Evolutionary conservation across 1,140 invertebrate genomes (phyloP).

Genomic region (Drosophila aff.): DNA sequence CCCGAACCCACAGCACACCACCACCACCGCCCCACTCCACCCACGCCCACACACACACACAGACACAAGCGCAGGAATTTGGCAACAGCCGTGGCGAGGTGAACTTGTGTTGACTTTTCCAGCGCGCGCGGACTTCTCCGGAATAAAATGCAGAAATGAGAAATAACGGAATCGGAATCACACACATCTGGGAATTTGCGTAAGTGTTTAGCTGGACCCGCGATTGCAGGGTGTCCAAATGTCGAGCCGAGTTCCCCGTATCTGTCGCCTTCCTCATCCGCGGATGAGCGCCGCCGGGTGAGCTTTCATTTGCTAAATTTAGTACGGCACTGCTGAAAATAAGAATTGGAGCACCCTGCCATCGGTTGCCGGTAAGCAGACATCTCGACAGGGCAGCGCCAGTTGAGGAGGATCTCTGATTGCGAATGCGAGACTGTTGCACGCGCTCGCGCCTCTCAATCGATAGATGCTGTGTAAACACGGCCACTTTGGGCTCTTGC

Average conservation of each 20-base stretch:
- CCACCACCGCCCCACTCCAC: slow-evolving; percentile 13
- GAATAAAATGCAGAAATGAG: slow-evolving; percentile 47
- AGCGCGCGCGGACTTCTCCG: slow-evolving; percentile 37
- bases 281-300: slow-evolving; percentile 38
- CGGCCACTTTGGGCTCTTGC: slow-evolving; percentile 25
- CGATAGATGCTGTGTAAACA: slow-evolving; percentile 27
- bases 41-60: slow-evolving; percentile 12
- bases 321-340: slow-evolving; percentile 74
- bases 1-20: not conserved
- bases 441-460: slow-evolving; percentile 23
- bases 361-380: slow-evolving; percentile 46
- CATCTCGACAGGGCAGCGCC: slow-evolving; percentile 49
- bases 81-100: slow-evolving; percentile 34
- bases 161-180: slow-evolving; percentile 14
- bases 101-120: slow-evolving; percentile 55
- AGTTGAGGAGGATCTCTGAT: slow-evolving; percentile 1
- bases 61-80: slow-evolving; percentile 27
- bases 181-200: slow-evolving; percentile 39
- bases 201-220: slow-evolving; percentile 21
- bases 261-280: slow-evolving; percentile 2
- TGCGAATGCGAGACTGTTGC: slow-evolving; percentile 31
- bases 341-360: slow-evolving; percentile 78
- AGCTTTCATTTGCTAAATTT: slow-evolving; percentile 71
- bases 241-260: not conserved
- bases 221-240: not conserved